These are phyloP conservation scores for Enteromius anoplus DNA, from an alignment of 2,797 vertebrate species.

Conservation along the genomic window DNA sequence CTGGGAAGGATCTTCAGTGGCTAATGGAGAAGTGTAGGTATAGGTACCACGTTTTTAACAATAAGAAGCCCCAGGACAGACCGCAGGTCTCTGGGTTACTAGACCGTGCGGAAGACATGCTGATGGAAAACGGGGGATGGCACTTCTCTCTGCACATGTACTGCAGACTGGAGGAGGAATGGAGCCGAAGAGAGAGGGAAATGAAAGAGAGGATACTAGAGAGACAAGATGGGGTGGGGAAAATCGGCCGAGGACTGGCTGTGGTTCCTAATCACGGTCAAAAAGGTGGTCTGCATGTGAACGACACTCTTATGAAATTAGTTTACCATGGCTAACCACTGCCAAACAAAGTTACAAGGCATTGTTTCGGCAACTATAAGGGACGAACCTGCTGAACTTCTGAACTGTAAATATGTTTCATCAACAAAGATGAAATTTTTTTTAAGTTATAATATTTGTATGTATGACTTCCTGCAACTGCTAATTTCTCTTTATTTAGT, in stretches of 20 bases:
- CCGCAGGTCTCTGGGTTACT: conserved; percentile 64
- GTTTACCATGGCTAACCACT: conserved; percentile 9
- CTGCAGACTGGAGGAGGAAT: conserved; percentile 64
- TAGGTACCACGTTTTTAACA: conserved; percentile 62
- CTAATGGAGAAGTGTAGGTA: conserved; percentile 63
- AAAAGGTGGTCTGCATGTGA: conserved; percentile 4
- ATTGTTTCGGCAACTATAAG: background rate
- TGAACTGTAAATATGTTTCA: background rate
- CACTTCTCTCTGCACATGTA: conserved; percentile 68
- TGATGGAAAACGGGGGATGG: conserved; percentile 65
- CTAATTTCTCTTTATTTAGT: background rate
- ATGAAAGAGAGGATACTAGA: conserved; percentile 57
- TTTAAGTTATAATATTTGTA: background rate
- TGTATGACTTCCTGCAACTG: background rate
- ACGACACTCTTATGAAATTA: conserved; percentile 15
- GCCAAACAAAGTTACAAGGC: background rate
- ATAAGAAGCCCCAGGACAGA: conserved; percentile 54
- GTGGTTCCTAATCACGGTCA: background rate
- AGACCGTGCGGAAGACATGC: conserved; percentile 60
- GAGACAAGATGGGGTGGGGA: conserved; percentile 5
- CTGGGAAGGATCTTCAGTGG: conserved; percentile 58
- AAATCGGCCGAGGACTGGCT: background rate
- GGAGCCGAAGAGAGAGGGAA: conserved; percentile 61
- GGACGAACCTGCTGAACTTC: background rate
- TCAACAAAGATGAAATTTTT: background rate